These are phyloP conservation scores for Acyrthosiphon pisum DNA, from an alignment of 1,140 invertebrate species.

Conservation along the genomic window DNA sequence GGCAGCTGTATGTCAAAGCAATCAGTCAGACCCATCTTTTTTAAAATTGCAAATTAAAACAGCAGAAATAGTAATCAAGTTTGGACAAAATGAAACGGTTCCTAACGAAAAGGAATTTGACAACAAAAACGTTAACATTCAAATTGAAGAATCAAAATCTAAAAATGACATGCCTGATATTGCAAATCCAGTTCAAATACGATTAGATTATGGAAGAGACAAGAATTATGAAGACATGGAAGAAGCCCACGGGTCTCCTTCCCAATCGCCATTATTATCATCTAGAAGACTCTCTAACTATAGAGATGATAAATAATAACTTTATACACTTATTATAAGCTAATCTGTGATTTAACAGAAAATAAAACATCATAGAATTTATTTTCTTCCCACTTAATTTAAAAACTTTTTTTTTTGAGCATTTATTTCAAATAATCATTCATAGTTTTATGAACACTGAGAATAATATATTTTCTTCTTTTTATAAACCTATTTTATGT, in stretches of 20 bases:
- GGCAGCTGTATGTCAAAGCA: conserved; percentile 35
- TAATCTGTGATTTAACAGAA: conserved; percentile 56
- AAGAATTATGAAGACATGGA: conserved; percentile 55
- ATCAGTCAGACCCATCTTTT: conserved; percentile 59
- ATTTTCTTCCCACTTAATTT: conserved; percentile 37
- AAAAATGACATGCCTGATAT: conserved; percentile 37
- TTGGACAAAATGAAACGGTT: conserved; percentile 58
- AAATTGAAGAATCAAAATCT: conserved; percentile 59
- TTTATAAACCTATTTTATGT: conserved; percentile 27
- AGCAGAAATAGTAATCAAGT: conserved; percentile 62
- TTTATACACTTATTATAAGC: conserved; percentile 42
- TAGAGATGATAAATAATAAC: conserved; percentile 52
- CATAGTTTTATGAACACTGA: background rate
- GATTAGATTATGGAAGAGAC: conserved; percentile 59
- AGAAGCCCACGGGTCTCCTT: conserved; percentile 48
- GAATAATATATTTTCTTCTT: background rate
- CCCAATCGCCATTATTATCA: conserved; percentile 52
- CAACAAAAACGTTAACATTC: conserved; percentile 61
- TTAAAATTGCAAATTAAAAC: conserved; percentile 62
- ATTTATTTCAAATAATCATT: conserved; percentile 30
- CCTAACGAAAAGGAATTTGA: conserved; percentile 57
- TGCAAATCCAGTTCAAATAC: conserved; percentile 60
- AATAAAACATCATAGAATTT: conserved; percentile 41
- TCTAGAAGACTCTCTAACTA: conserved; percentile 53
- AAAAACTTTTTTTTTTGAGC: background rate